Evolutionary conservation across 2,797 vertebrate genomes (phyloP).

Genomic region (Paedocypris micromegethes): DNA sequence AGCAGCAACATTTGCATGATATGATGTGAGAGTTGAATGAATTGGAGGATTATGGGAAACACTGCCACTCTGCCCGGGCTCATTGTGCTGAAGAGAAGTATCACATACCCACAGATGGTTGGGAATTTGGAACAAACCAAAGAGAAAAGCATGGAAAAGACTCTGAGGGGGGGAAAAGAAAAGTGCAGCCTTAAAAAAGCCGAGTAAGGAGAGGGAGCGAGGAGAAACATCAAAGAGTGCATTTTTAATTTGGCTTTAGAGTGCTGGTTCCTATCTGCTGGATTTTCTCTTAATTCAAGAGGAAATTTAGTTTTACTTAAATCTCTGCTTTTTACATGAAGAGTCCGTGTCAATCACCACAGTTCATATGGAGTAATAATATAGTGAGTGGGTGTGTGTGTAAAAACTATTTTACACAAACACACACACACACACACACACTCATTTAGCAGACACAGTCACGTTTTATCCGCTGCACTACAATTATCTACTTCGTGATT

Average conservation of each 20-base stretch:
- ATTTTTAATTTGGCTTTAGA: constrained; percentile 42
- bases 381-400: no score
- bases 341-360: constrained; percentile 45
- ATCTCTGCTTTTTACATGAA: constrained; percentile 41
- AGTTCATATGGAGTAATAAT: constrained; percentile 1
- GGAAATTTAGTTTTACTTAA: constrained; percentile 37
- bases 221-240: constrained; percentile 63
- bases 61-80: constrained; percentile 72
- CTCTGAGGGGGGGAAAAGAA: constrained; percentile 47
- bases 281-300: constrained; percentile 28
- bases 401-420: constrained; percentile 11
- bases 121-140: constrained; percentile 59
- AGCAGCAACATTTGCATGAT: constrained; percentile 78
- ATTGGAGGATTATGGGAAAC: constrained; percentile 80
- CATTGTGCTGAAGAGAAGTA: constrained; percentile 77
- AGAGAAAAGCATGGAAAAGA: constrained; percentile 61
- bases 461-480: no score
- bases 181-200: constrained; percentile 49
- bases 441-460: no score
- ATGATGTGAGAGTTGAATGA: constrained; percentile 80
- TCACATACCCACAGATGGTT: constrained; percentile 74
- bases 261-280: constrained; percentile 38
- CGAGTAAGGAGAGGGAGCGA: constrained; percentile 22
- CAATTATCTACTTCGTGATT: no score
- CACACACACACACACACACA: no score